Percentiles rank a stretch among this genome's conserved stretches.
Evolutionary conservation across 1,140 invertebrate species (phyloP).

Genomic region (Brachionus angularis): DNA sequence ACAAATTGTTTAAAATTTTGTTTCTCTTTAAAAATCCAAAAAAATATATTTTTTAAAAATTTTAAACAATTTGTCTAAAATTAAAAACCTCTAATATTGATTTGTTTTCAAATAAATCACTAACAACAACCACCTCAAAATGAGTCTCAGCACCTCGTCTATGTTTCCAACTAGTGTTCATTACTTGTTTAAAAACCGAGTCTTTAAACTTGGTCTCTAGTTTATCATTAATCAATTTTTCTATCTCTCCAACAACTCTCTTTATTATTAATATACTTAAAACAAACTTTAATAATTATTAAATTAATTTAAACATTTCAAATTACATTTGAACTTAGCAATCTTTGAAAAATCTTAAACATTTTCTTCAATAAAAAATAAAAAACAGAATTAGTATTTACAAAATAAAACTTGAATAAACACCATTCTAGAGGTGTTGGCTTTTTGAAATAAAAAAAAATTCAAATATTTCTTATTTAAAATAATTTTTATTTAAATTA

Average conservation of each 20-base stretch:
- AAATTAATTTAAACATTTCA: no score
- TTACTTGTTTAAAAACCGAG: background rate
- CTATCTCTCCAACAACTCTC: background rate
- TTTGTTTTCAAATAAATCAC: constrained; percentile 37
- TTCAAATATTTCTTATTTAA: background rate
- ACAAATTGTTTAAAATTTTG: constrained; percentile 10
- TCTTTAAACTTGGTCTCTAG: background rate
- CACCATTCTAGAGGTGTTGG: no score
- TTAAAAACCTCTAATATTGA: constrained; percentile 30
- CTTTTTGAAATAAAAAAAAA: constrained; percentile 18
- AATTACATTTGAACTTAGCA: no score
- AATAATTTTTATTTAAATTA: background rate
- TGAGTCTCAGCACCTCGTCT: constrained; percentile 12
- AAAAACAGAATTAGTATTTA: no score
- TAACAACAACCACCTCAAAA: constrained; percentile 29
- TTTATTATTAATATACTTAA: no score
- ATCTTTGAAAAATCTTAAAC: no score
- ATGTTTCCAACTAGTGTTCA: constrained; percentile 40
- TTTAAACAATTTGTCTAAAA: background rate
- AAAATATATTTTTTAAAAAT: background rate
- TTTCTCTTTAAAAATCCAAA: constrained; percentile 22
- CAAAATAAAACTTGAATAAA: no score
- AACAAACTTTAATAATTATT: no score
- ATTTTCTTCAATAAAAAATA: no score
- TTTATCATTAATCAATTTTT: constrained; percentile 9